Base-by-base conservation (phyloP, 2,113 vertebrate species). In the Pitta sordida region DNA sequence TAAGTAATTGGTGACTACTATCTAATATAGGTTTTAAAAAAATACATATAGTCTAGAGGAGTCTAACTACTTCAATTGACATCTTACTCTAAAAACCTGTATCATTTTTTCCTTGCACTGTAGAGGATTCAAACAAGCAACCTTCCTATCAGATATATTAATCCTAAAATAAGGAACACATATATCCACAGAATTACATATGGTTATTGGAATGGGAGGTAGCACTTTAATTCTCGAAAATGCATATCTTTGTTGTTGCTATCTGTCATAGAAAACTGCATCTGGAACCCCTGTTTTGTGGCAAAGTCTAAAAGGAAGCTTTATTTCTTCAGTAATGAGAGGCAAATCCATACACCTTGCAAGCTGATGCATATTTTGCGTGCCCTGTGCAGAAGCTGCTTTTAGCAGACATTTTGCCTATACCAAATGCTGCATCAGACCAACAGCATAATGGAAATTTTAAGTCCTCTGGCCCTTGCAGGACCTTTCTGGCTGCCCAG, bases 301-400 rank as follows among this genome's bases (percentile, higher is more conserved):
- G 49, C 49, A 84, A 48, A 74, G 67, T 53, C 91, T 94, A 73
- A 96, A 96, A 91, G 91, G 76, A 97, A 96, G 80, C 64, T 94
- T 96, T 94, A 90, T 95, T 97, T 96, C 94, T 92, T 43, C 48
- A 83, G 64, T 90, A 96, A 90, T 82, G 74, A 96, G 87, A 95
- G 53, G 56, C 86, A 95, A 90, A 94, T n/a, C 64, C 15, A 36
- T n/a, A 69, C 60, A 80, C 51, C 87, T 97, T 96, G 78, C 60
- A 93, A 97, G 83, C 53, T 92, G 48, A 79, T 73, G 46, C 78
- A 86, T 91, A 96, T 83, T 91, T 86, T 59, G 55, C 19, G 13
- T 51, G 79, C 83, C 81, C 85, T 93, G 75, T 92, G 65, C 74
- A 59, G 67, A 59, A 36, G 62, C 23, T 90, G 79, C 75, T 86